Evolutionary conservation across 1,140 invertebrate genomes (phyloP).

Genomic region (Aplysia californica): DNA sequence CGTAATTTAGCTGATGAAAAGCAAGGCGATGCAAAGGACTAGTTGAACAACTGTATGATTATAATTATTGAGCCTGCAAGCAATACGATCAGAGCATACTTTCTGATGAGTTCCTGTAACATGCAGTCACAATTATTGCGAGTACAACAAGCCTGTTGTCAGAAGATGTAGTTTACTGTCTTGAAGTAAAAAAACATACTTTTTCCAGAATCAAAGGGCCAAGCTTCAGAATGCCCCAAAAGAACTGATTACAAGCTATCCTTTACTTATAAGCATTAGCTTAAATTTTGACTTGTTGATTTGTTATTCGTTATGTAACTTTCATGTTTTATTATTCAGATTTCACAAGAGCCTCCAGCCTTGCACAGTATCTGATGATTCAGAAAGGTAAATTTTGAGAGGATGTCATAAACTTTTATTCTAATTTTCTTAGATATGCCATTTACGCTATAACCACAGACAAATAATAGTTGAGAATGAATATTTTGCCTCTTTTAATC

Average conservation of each 20-base stretch:
- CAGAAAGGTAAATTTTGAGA: conserved; percentile 12
- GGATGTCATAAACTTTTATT: neutral
- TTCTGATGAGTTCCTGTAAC: no score
- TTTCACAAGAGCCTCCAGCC: conserved; percentile 21
- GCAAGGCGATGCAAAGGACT: no score
- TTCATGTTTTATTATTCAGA: neutral
- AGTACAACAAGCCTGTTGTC: neutral
- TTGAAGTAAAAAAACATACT: neutral
- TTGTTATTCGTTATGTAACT: neutral
- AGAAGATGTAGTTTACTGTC: neutral
- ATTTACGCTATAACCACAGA: neutral
- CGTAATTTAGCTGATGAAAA: neutral
- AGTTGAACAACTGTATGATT: no score
- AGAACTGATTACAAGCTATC: no score
- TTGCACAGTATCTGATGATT: neutral
- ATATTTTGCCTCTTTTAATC: neutral
- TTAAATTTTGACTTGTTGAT: no score
- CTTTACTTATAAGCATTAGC: no score
- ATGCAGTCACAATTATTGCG: no score
- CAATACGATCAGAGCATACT: no score
- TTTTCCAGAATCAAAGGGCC: neutral
- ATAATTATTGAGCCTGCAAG: no score
- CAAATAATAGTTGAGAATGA: neutral
- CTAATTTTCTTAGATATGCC: neutral
- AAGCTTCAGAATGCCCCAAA: neutral